Base-by-base conservation (phyloP, 1,140 invertebrate species). In the Agrypnia vestita region DNA sequence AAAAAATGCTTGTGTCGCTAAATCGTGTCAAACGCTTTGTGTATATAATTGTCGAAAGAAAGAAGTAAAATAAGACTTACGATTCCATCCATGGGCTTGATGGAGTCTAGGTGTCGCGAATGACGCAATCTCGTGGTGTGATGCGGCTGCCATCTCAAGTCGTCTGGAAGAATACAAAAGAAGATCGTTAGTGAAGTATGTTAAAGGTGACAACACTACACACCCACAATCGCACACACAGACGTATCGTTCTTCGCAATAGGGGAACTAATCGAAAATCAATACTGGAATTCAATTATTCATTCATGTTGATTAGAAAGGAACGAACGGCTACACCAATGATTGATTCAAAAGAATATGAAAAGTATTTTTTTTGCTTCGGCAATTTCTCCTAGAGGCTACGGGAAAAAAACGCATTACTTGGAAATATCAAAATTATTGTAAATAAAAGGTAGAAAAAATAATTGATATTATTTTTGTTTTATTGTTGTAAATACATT, bases 181-280 rank as follows among this genome's bases (percentile, higher is more conserved):
- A 17, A 21, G 17, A 67, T 67, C 11, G 53, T 56, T 56, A 56
- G n/a, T 56, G n/a, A n/a, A 67, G 43, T 13, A 43, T 25, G 62
- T n/a, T 67, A 67, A 15, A 67, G 25, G 62, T 67, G 62, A 67
- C 62, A 67, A 67, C 12, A 62, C 21, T 13, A 46, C 15, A 59
- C 8, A 59, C 13, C n/a, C 4, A 53, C 4, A 12, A 59, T 4
- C n/a, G 4, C 55, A 21, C 15, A 21, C 55, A 59, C 15, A 59
- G 9, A 59, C 17, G 3, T 59, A 7, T 21, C 9, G 17, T 6
- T 11, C 62, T 44, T 15, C 17, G 62, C 62, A 71, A 51, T 71
- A 71, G 67, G 67, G 19, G 46, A 71, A 47, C 67, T 71, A 71
- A 71, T 71, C 67, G 67, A 71, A 71, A 71, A 71, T 71, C 67